These are phyloP conservation scores for Aphis gossypii DNA, from an alignment of 1,140 invertebrate genomes.

Conservation along the genomic window DNA sequence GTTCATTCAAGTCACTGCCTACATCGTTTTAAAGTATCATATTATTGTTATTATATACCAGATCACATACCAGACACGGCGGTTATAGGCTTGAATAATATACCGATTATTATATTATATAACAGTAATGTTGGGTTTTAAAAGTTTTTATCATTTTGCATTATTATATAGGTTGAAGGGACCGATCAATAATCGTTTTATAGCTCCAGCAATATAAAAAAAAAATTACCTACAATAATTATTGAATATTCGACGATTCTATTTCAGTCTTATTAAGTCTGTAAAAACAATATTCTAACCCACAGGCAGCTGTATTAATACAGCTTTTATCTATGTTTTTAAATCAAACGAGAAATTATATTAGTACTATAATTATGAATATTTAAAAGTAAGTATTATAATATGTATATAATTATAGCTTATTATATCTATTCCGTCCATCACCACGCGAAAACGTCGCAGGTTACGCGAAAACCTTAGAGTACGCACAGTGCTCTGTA, in stretches of 20 bases:
- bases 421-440: neutral
- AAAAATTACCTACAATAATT: neutral
- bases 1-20: neutral
- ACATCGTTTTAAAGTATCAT: neutral
- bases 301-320: neutral
- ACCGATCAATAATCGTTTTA: neutral
- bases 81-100: neutral
- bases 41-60: neutral
- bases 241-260: neutral
- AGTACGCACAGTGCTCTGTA: neutral
- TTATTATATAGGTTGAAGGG: neutral
- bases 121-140: neutral
- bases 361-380: neutral
- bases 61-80: neutral
- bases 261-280: neutral
- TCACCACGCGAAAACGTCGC: neutral
- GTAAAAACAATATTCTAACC: neutral
- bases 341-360: neutral
- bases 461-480: neutral
- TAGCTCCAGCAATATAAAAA: neutral
- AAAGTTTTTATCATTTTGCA: neutral
- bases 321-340: neutral
- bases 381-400: neutral
- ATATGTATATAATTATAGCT: neutral
- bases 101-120: neutral